Evolutionary conservation across 2,888 invertebrate genomes (phyloP), one percentile per base, ranked within the genome.

Genomic region (Ommatoiulus sabulosus): DNA sequence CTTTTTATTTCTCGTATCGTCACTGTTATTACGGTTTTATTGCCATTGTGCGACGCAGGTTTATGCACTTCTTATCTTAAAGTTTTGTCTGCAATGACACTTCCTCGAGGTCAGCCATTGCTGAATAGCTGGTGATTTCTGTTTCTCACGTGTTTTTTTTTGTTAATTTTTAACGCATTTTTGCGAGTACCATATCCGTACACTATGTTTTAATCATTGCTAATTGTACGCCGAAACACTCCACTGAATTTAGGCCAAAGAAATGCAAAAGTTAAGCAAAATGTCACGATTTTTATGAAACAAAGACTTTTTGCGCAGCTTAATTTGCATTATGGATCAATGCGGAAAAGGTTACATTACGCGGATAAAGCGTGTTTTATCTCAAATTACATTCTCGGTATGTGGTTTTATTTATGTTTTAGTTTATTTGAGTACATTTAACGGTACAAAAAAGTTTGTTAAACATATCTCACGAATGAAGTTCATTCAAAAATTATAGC

Each of bases 11-110:
- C 35, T 80, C 12, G 35, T 24, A 12, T 80, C 6, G 24, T 24
- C 35, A 35, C 80, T 80, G 35, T 80, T 72, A 72, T 72, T 80
- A 80, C 35, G 35, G 12, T 80, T 80, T 80, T 80, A 80, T 35
- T 35, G 80, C 35, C 35, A 80, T 80, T 80, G 80, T 80, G 35
- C 15, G 2, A 24, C 35, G 80, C 35, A 12, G 35, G 10, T n/a
- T 6, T 80, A 35, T 24, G 72, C 72, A 80, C 35, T 3, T 35
- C 10, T 7, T 80, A 35, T 35, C 35, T 35, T 35, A 35, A 52
- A 52, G 35, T 80, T 35, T 15, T 80, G 12, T 80, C 35, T 80
- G 35, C 35, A 80, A 35, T 80, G 5, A 24, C 24, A 72, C 72
- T 24, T 24, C 35, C 24, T 43, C 6, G 80, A 80, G 80, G 80